Percentiles rank a stretch among this genome's conserved stretches.
Evolutionary conservation across 2,113 vertebrate species (phyloP).

Genomic region (Tragelaphus buxtoni): DNA sequence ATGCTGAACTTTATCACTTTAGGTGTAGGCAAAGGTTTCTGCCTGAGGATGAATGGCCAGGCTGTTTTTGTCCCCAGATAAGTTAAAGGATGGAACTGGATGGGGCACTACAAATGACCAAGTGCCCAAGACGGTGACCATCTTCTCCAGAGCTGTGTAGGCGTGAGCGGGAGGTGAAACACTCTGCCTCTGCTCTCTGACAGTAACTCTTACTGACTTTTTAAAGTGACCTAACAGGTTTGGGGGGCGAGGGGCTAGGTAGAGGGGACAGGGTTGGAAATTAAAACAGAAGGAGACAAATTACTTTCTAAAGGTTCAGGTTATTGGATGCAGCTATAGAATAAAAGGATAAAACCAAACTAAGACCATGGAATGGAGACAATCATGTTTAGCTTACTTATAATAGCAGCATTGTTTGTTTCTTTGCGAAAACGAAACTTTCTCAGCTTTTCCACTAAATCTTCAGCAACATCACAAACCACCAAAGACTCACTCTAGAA

Average conservation of each 20-base stretch:
- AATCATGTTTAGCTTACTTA: conserved; percentile 87
- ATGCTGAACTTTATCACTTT: background rate
- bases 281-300: background rate
- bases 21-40: background rate
- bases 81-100: background rate
- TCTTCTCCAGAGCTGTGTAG: background rate
- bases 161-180: background rate
- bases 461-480: conserved; percentile 96
- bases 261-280: background rate
- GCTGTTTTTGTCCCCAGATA: background rate
- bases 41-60: background rate
- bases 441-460: conserved; percentile 92
- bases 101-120: background rate
- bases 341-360: conserved; percentile 7
- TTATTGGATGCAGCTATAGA: background rate
- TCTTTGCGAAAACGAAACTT: conserved; percentile 97
- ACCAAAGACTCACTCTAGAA: conserved; percentile 94
- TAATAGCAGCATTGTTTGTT: conserved; percentile 97
- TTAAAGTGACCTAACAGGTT: background rate
- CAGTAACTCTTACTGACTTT: background rate
- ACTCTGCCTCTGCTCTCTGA: background rate
- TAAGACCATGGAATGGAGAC: background rate
- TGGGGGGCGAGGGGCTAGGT: background rate
- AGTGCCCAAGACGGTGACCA: background rate
- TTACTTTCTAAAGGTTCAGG: background rate